These are phyloP conservation scores for Didymodactylos carnosus DNA, from an alignment of 2,888 invertebrate species.

Conservation along the genomic window DNA sequence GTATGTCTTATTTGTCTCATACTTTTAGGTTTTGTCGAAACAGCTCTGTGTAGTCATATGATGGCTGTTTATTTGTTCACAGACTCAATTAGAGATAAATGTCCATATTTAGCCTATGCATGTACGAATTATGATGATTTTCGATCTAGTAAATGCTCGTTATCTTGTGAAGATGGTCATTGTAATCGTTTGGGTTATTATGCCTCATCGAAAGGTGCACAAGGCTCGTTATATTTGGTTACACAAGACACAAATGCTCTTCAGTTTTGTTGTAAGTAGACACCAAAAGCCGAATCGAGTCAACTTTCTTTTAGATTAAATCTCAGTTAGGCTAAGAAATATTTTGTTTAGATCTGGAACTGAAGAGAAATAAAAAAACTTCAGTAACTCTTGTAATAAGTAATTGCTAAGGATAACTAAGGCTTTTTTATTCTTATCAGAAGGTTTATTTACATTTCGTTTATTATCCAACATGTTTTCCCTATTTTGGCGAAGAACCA, in stretches of 20 bases:
- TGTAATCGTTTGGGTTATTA: conserved; percentile 14
- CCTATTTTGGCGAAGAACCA: no score
- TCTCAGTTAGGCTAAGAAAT: no score
- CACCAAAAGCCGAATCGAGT: no score
- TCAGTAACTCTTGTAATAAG: no score
- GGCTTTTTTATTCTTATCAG: no score
- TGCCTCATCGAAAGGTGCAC: background rate
- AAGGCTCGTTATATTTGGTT: conserved; percentile 4
- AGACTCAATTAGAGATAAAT: conserved; percentile 1
- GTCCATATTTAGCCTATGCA: conserved; percentile 1
- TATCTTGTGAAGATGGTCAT: background rate
- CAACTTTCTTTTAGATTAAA: no score
- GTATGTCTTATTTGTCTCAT: background rate
- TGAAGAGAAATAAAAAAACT: no score
- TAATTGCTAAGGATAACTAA: no score
- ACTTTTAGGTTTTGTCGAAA: conserved; percentile 1
- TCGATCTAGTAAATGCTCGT: conserved; percentile 1
- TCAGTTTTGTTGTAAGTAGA: background rate
- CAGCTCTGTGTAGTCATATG: conserved; percentile 7
- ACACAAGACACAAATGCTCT: conserved; percentile 1
- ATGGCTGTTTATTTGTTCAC: conserved; percentile 8
- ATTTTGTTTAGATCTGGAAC: background rate
- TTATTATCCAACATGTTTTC: no score
- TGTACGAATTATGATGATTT: conserved; percentile 2
- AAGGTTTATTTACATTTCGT: no score